phyloP scores from a whole-genome alignment of 1,140 invertebrate species.

The Panulirus ornatus region DNA sequence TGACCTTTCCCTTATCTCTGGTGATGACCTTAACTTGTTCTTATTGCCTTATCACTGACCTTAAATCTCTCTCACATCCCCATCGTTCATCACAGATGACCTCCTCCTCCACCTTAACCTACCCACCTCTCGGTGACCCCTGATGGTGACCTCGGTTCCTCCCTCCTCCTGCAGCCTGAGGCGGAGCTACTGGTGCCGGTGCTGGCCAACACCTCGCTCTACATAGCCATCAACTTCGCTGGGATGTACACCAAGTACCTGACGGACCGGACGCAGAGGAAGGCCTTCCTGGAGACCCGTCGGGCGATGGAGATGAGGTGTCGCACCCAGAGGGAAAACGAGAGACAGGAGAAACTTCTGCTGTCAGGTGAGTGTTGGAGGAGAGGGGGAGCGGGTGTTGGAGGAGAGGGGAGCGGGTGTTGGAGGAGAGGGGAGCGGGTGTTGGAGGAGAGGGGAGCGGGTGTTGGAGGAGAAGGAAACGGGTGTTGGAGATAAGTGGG shows the following conservation, averaged over 20 bases:
- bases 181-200: conserved; percentile 77
- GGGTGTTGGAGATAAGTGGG: neutral
- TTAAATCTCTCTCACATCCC: neutral
- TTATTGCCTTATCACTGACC: neutral
- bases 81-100: neutral
- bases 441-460: neutral
- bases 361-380: conserved; percentile 84
- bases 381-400: neutral
- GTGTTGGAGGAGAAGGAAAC: neutral
- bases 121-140: neutral
- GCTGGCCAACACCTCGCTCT: conserved; percentile 88
- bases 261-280: conserved; percentile 95
- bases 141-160: neutral
- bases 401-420: neutral
- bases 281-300: conserved; percentile 97
- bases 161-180: neutral
- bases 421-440: neutral
- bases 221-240: conserved; percentile 92
- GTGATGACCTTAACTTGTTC: neutral
- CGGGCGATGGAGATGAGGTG: conserved; percentile 96
- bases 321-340: conserved; percentile 94
- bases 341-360: conserved; percentile 94
- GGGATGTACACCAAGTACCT: conserved; percentile 98
- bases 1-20: neutral
- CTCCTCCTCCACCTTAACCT: neutral